A percentile compares a stretch with the other conserved stretches of the same genome.
Conservation (phyloP, 2,888 invertebrate genomes). For the Graphium colonna region DNA sequence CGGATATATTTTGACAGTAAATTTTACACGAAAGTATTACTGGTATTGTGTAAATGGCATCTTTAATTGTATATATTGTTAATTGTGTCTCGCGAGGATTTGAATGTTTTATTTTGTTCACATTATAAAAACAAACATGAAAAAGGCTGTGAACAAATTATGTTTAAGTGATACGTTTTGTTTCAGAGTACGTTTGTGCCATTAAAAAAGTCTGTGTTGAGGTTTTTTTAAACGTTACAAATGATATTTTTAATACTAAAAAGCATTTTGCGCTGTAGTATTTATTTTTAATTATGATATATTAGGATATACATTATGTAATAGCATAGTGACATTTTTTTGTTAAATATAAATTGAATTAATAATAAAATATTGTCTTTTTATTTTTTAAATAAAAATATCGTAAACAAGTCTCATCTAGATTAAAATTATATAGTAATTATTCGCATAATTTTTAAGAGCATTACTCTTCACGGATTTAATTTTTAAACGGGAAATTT, state of each 20-base stretch:
- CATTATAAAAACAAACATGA: conserved; percentile 33
- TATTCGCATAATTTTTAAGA: too few species aligned
- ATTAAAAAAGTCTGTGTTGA: conserved; percentile 25
- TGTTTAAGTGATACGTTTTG: conserved; percentile 28
- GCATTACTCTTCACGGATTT: too few species aligned
- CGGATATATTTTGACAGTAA: too few species aligned
- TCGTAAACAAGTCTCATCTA: too few species aligned
- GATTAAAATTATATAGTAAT: too few species aligned
- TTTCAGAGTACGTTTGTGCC: conserved; percentile 25
- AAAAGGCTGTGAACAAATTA: conserved; percentile 62
- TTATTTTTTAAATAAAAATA: not conserved
- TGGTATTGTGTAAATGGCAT: not conserved
- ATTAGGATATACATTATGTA: conserved; percentile 44
- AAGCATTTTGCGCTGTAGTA: conserved; percentile 18
- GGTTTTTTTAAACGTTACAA: conserved; percentile 24
- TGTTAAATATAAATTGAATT: conserved; percentile 32
- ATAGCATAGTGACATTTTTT: conserved; percentile 38
- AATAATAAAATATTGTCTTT: conserved; percentile 1
- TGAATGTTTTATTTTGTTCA: conserved; percentile 38
- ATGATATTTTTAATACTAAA: conserved; percentile 9
- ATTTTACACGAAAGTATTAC: conserved; percentile 11
- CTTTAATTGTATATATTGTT: conserved; percentile 18
- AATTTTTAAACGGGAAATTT: too few species aligned
- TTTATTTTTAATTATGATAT: conserved; percentile 21
- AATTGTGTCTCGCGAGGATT: conserved; percentile 25